Conservation (phyloP, 23 tunicate genomes). For the Styela clava region DNA sequence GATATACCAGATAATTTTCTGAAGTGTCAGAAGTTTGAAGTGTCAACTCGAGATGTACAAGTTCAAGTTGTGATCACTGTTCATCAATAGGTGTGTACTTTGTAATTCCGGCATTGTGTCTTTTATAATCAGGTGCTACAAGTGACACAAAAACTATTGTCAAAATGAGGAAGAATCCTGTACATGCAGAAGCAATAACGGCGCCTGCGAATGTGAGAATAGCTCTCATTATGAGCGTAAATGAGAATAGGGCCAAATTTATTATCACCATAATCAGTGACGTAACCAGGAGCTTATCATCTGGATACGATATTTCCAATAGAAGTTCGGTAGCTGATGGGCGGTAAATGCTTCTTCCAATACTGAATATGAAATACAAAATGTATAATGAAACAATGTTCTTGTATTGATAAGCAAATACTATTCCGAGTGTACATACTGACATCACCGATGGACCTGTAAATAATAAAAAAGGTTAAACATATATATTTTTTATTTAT, state of each 20-base stretch:
- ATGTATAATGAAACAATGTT: background rate
- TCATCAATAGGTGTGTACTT: background rate
- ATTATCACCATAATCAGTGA: background rate
- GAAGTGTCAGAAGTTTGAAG: too few species aligned
- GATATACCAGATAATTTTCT: too few species aligned
- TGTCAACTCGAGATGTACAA: too few species aligned
- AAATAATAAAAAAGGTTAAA: too few species aligned
- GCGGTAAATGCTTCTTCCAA: background rate
- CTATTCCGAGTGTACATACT: background rate
- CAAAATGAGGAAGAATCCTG: background rate
- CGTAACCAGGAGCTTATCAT: background rate
- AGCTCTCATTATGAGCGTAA: background rate
- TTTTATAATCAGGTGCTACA: background rate
- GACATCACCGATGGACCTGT: background rate
- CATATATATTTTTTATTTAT: too few species aligned
- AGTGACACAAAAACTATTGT: background rate
- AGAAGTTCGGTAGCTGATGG: background rate
- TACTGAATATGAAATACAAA: background rate
- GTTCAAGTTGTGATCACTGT: too few species aligned
- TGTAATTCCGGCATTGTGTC: background rate
- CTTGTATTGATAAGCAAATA: background rate
- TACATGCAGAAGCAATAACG: background rate
- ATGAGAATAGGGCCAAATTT: background rate
- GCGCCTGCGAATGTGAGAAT: background rate
- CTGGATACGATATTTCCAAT: background rate